A percentile compares a stretch with the other conserved stretches of the same genome.
Conservation (phyloP, 2,797 vertebrate species). For the Pangasius krempfi region DNA sequence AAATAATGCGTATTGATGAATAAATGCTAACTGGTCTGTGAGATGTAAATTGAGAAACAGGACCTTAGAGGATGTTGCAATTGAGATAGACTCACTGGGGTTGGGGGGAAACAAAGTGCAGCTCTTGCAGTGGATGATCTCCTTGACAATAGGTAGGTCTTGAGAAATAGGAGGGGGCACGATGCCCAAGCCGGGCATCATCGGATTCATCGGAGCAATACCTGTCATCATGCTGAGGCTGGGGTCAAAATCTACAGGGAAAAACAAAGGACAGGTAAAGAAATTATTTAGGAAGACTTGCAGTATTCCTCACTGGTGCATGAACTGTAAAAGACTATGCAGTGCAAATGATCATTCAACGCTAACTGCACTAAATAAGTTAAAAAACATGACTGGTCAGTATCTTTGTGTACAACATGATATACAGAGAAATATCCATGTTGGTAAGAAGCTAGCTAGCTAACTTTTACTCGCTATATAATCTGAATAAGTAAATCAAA, state of each 20-base stretch:
- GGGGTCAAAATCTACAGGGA: constrained; percentile 86
- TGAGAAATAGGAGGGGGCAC: constrained; percentile 85
- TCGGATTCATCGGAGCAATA: constrained; percentile 88
- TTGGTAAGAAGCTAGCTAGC: neutral
- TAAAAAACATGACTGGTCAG: neutral
- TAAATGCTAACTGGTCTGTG: constrained; percentile 40
- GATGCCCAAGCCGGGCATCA: constrained; percentile 91
- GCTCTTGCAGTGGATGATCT: constrained; percentile 97
- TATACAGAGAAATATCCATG: neutral
- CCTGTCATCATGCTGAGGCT: constrained; percentile 91
- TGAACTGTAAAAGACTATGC: neutral
- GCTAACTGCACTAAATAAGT: neutral
- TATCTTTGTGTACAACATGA: neutral
- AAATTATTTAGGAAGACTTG: neutral
- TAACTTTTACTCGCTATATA: neutral
- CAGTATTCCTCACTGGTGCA: neutral
- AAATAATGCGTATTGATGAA: constrained; percentile 53
- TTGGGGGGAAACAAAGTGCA: constrained; percentile 95
- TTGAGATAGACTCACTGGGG: constrained; percentile 82
- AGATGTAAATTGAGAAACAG: constrained; percentile 21
- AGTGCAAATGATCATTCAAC: neutral
- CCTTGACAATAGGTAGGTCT: constrained; percentile 87
- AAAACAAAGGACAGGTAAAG: constrained; percentile 31
- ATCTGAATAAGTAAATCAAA: neutral
- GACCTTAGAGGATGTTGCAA: neutral